Base-by-base conservation (phyloP, 1,140 invertebrate genomes). In the Cotesia typhae region DNA sequence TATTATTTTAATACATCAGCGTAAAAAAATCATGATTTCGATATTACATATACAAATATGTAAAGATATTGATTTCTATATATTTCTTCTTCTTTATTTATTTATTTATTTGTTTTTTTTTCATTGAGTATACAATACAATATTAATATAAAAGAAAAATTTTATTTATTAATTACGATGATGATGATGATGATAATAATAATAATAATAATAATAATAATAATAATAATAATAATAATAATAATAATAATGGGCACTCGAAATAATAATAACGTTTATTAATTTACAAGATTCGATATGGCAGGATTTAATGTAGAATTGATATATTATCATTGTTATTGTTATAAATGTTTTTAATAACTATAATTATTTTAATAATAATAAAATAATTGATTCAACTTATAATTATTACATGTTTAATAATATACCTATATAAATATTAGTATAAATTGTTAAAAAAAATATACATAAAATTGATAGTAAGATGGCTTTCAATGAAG, bases 301-400 rank as follows among this genome's bases (percentile, higher is more conserved):
- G 81, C 81, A 83, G 74, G 80, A 77, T 81, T 83, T 81, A 82
- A 83, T 83, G 5, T 47, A 76, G 81, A 81, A 82, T 17, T 17
- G 17, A 17, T 17, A 17, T 17, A 17, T 17, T 17, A 17, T 55
- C 64, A 79, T 81, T 81, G 68, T 79, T 69, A 70, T 77, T 28
- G 28, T 28, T 28, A 28, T 28, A 28, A 28, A 28, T 28, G 28
- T 28, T 28, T 28, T 28, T 28, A 28, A 64, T 76, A 71, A 78
- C 73, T 41, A 9, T 17, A 64, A 51, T 38, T n/a, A 72, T 67
- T 61, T 60, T 47, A 35, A n/a, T 55, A 36, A 55, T 28, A 35
- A 55, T 20, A 59, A 63, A 57, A 65, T 59, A 72, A 71, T 65
- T 53, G 4, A 64, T 67, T 51, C 57, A 72, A 35, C 38, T 65